Percentiles rank a stretch among this genome's conserved stretches.
phyloP scores from a whole-genome alignment of 2,888 invertebrate species.

The Cyrtodaria siliqua region DNA sequence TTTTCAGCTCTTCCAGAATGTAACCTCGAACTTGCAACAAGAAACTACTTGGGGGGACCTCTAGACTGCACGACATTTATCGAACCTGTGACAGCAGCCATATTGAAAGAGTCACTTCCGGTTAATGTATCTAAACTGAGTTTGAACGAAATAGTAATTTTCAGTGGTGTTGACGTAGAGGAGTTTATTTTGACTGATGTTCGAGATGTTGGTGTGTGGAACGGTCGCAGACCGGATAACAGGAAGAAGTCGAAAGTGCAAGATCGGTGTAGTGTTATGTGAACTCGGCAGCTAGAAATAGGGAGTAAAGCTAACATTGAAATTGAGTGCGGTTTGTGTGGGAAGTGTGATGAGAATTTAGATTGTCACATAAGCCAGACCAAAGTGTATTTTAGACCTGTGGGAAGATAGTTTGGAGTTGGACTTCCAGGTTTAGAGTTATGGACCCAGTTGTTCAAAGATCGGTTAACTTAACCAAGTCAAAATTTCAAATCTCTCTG shows the following conservation, averaged over 20 bases:
- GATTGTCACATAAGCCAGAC: too few relatives aligned
- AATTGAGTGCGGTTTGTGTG: too few relatives aligned
- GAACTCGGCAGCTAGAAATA: too few relatives aligned
- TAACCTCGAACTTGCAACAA: slow-evolving; percentile 82
- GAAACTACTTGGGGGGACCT: slow-evolving; percentile 83
- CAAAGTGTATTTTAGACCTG: too few relatives aligned
- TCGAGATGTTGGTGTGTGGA: slow-evolving; percentile 80
- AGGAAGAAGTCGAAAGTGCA: slow-evolving; percentile 67
- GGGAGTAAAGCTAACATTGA: too few relatives aligned
- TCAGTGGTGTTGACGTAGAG: slow-evolving; percentile 80
- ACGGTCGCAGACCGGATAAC: slow-evolving; percentile 80
- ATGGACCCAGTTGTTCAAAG: too few relatives aligned
- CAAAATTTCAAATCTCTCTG: too few relatives aligned
- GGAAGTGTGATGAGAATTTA: too few relatives aligned
- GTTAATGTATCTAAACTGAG: slow-evolving; percentile 76
- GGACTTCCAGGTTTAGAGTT: too few relatives aligned
- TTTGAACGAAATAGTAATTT: slow-evolving; percentile 77
- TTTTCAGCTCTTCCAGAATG: slow-evolving; percentile 83
- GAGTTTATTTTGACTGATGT: slow-evolving; percentile 83
- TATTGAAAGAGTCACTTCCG: slow-evolving; percentile 73
- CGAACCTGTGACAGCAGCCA: slow-evolving; percentile 73
- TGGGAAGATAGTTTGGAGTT: too few relatives aligned
- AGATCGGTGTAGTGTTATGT: slow-evolving; percentile 81
- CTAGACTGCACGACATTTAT: slow-evolving; percentile 75
- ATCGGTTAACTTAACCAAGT: too few relatives aligned